Evolutionary conservation across 2,797 vertebrate species (phyloP).

Genomic region (Esox masquinongy): DNA sequence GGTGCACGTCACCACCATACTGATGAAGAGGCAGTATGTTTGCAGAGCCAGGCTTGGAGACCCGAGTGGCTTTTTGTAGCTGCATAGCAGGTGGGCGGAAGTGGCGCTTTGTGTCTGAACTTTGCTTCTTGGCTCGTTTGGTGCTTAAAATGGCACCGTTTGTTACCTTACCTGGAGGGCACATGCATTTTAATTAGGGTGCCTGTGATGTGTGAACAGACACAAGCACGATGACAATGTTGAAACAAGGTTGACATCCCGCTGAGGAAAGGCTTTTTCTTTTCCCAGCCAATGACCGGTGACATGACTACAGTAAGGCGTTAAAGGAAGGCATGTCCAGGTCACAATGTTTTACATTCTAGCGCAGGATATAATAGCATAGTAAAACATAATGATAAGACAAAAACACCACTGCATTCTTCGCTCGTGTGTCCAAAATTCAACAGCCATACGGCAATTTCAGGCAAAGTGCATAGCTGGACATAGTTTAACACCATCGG

Average conservation of each 20-base stretch:
- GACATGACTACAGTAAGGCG: neutral
- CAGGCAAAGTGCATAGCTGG: too few relatives aligned
- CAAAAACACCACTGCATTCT: too few relatives aligned
- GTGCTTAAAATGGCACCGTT: neutral
- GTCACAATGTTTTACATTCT: too few relatives aligned
- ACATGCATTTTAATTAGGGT: conserved; percentile 21
- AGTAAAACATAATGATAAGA: too few relatives aligned
- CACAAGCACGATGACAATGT: neutral
- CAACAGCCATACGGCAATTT: too few relatives aligned
- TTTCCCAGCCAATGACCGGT: neutral
- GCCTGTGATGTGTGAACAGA: conserved; percentile 14
- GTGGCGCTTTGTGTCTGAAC: neutral
- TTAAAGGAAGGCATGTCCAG: neutral
- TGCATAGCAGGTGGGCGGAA: too few relatives aligned
- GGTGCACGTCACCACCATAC: too few relatives aligned
- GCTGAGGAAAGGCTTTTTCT: neutral
- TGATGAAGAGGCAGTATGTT: too few relatives aligned
- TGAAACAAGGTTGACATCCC: neutral
- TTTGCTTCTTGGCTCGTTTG: conserved; percentile 9
- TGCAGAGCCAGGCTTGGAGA: too few relatives aligned
- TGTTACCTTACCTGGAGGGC: conserved; percentile 15
- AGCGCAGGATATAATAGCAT: too few relatives aligned
- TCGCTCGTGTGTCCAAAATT: too few relatives aligned
- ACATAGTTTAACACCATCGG: too few relatives aligned
- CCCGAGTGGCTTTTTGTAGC: neutral